A percentile compares a stretch with the other conserved stretches of the same genome.
These are phyloP conservation scores for Egretta garzetta DNA, from an alignment of 2,113 vertebrate species.

Conservation along the genomic window DNA sequence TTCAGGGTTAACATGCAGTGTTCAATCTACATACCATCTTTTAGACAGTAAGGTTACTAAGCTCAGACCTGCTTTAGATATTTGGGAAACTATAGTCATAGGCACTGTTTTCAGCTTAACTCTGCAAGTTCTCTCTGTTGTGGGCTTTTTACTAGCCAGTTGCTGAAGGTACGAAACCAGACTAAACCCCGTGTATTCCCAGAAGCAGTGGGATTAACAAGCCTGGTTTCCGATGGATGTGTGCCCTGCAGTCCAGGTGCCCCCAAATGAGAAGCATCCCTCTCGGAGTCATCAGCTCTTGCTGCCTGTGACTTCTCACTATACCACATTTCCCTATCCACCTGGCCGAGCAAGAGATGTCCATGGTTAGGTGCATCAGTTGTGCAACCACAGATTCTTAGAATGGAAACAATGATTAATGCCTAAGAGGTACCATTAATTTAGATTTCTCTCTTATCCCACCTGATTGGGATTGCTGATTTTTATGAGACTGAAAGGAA, in stretches of 20 bases:
- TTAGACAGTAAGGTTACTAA: background rate
- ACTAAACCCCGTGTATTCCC: background rate
- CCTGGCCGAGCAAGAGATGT: background rate
- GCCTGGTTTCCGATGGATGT: background rate
- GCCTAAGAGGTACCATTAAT: background rate
- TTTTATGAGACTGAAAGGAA: background rate
- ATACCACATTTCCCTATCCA: background rate
- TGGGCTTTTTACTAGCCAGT: background rate
- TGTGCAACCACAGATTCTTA: background rate
- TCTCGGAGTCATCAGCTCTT: background rate
- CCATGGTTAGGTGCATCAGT: rapidly evolving
- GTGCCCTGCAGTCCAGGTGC: background rate
- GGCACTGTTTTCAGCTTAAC: background rate
- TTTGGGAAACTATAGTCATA: background rate
- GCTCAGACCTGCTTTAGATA: background rate
- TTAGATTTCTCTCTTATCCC: background rate
- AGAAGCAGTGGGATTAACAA: background rate
- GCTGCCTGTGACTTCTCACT: background rate
- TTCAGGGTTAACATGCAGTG: background rate
- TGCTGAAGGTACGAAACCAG: background rate
- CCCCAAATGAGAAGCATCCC: background rate
- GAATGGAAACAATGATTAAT: background rate
- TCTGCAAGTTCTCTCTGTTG: background rate
- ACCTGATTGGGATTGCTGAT: background rate
- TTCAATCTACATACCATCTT: background rate